Percentiles rank a stretch among this genome's conserved stretches.
Evolutionary conservation across 2,888 invertebrate species (phyloP).

Genomic region (Parasteatoda lunata): DNA sequence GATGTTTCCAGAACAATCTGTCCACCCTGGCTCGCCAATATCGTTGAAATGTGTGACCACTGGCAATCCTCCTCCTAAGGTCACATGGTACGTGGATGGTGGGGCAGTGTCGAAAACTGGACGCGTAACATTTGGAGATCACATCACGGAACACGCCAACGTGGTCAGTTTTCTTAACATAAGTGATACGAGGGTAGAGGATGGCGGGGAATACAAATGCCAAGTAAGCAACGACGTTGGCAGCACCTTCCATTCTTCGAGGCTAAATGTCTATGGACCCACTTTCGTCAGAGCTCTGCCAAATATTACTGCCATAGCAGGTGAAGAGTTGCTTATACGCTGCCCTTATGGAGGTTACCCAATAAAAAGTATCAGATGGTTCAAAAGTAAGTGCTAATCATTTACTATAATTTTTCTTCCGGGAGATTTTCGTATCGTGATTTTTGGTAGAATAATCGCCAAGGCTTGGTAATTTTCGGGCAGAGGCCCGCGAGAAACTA

Average conservation of each 20-base stretch:
- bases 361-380: slow-evolving; percentile 73
- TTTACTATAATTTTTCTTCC: too few relatives aligned
- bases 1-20: slow-evolving; percentile 15
- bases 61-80: slow-evolving; percentile 70
- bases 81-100: slow-evolving; percentile 68
- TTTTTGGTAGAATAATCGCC: too few relatives aligned
- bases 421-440: too few relatives aligned
- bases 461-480: too few relatives aligned
- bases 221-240: slow-evolving; percentile 73
- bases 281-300: slow-evolving; percentile 75
- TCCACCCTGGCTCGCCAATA: slow-evolving; percentile 15
- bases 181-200: slow-evolving; percentile 71
- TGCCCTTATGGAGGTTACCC: slow-evolving; percentile 75
- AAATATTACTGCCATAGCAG: slow-evolving; percentile 72
- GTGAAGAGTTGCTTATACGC: slow-evolving; percentile 72
- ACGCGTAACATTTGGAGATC: slow-evolving; percentile 67
- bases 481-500: too few relatives aligned
- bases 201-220: slow-evolving; percentile 74
- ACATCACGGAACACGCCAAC: slow-evolving; percentile 72
- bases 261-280: slow-evolving; percentile 73
- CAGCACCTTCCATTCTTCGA: slow-evolving; percentile 71
- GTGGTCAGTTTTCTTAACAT: slow-evolving; percentile 74
- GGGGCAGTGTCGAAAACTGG: background rate
- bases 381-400: slow-evolving; percentile 72
- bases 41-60: slow-evolving; percentile 69